Evolutionary conservation across 2,888 invertebrate genomes (phyloP), one percentile per base, ranked within the genome.

Genomic region (Lycia hirtaria): DNA sequence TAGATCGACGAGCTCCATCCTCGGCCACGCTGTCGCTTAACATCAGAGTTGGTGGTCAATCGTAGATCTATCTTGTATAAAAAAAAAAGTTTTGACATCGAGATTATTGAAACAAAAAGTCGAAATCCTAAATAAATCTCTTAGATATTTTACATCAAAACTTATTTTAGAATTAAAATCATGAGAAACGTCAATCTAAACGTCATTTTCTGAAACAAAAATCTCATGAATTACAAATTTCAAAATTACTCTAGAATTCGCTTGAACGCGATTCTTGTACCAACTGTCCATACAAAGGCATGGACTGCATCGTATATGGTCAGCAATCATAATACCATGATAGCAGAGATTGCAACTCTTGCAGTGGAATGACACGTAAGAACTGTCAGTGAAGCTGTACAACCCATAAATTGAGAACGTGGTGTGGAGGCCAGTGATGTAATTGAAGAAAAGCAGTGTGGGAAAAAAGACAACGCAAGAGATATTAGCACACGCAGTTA

Each of bases 241-340:
- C 41, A 56, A 44, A 45, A 22, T 26, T 40, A 49, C 50, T 33
- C 26, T 58, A 48, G 52, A 49, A 57, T 62, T 52, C 66, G 65
- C 65, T 54, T 10, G 15, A 38, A 56, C 62, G 28, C 41, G 33
- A 61, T 37, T 56, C 64, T 69, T 65, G 54, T 10, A 35, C 61
- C 63, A 33, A 9, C 51, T 41, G 0, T 10, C 43, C 40, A 52
- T 56, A 67, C 65, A 70, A 71, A 70, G 70, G 47, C 55, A 44
- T 60, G 56, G 35, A 49, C 53, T 26, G 43, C 64, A 49, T 73
- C 77, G 56, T 75, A 75, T 74, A 81, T 64, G 78, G 76, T 56
- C 58, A 65, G 62, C 71, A 73, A 77, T 81, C 80, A 78, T 80
- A 80, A 73, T 68, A 65, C 68, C 67, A 67, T 69, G 71, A 70